These are phyloP conservation scores for Cacoxenus indagator DNA, from an alignment of 2,888 invertebrate species.

Conservation along the genomic window DNA sequence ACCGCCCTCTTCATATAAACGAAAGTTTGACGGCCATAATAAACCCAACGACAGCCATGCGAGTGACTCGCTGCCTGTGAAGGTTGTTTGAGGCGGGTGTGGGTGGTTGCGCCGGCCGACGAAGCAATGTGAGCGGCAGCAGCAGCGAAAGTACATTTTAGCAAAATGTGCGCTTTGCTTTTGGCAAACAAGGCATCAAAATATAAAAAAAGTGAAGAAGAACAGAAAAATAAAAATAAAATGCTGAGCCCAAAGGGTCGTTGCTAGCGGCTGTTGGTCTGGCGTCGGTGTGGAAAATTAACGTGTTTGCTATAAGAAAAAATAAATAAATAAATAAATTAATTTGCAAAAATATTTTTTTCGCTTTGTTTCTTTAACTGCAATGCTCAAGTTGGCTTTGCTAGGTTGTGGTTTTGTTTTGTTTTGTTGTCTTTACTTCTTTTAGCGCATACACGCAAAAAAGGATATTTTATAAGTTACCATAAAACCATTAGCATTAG, in stretches of 20 bases:
- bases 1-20: constrained; percentile 61
- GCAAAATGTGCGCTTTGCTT: neutral
- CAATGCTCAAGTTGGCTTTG: too few species aligned
- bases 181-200: too few species aligned
- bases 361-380: too few species aligned
- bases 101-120: neutral
- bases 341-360: too few species aligned
- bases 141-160: neutral
- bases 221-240: too few species aligned
- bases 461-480: constrained; percentile 61
- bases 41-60: constrained; percentile 48
- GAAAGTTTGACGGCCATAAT: constrained; percentile 50
- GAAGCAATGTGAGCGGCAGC: neutral
- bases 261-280: too few species aligned
- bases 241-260: too few species aligned
- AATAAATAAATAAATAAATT: too few species aligned
- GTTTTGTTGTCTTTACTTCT: constrained; percentile 21
- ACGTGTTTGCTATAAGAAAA: too few species aligned
- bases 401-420: neutral
- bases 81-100: neutral
- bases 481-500: constrained; percentile 65
- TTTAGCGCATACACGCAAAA: constrained; percentile 52
- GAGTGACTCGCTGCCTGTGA: constrained; percentile 30
- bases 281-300: too few species aligned
- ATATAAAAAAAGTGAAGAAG: too few species aligned